Evolutionary conservation across 2,113 vertebrate species (phyloP), one percentile per base, ranked within the genome.

Genomic region (Colaptes auratus): DNA sequence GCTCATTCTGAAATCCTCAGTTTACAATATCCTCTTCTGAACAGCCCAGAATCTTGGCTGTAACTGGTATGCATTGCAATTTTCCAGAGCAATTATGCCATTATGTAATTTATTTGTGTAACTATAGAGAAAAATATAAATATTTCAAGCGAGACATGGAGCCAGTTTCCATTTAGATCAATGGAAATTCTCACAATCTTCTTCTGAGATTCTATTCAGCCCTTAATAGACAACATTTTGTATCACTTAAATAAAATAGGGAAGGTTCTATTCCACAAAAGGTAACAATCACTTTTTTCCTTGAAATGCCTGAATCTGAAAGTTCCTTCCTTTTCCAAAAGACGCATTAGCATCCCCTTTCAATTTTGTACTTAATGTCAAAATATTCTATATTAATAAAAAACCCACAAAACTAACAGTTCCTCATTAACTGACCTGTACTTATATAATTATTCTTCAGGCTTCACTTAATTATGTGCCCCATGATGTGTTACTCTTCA

Each of bases 401-500:
- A 80, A 91, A 87, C 15, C 42, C 15, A 3, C 2, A 28, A n/a
- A 72, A 4, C 36, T 2, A 52, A 52, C 79, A 2, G 1, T 50
- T 86, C 33, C 30, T 94, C 44, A 78, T 90, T 95, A 86, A 46
- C 44, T 89, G 78, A 93, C 56, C 52, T 89, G 50, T 88, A 88
- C 72, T 83, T 83, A 55, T 33, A 84, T 85, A 94, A 96, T 92
- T 90, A 89, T 86, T 93, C 76, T 79, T 92, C 69, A 83, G 82
- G 65, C 35, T 88, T 93, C 48, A 61, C 30, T 91, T 96, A 95
- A 95, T 95, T 90, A 86, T 88, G 90, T 78, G 69, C 36, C 75
- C 69, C 65, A 94, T 53, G n/a, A 90, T 81, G 72, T 88, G 79
- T 53, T 90, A 88, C 87, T 75, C 88, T 93, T 90, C 66, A 74